Evolutionary conservation across 2,888 invertebrate species (phyloP).

Genomic region (Cryptocheilus praepositus): DNA sequence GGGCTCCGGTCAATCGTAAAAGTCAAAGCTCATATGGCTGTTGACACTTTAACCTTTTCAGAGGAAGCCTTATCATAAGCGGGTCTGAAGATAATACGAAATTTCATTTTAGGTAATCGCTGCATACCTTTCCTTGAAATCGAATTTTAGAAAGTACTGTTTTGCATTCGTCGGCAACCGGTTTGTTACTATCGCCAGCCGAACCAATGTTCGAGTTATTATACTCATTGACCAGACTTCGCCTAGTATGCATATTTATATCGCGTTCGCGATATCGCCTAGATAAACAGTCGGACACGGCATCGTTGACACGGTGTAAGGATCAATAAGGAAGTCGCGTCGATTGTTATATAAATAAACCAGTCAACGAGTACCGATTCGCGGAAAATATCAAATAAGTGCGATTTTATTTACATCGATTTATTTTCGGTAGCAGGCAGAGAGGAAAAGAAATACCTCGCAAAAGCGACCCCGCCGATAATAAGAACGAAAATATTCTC

Average conservation of each 20-base stretch:
- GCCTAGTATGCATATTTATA: not conserved
- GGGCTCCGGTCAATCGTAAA: not conserved
- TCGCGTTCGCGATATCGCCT: too few species aligned
- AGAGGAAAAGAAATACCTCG: not conserved
- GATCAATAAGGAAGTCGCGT: too few species aligned
- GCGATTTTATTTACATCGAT: too few species aligned
- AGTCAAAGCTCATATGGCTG: not conserved
- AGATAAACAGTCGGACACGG: too few species aligned
- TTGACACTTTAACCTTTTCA: not conserved
- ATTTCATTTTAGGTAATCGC: slow-evolving; percentile 11
- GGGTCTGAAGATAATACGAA: not conserved
- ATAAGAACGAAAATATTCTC: slow-evolving; percentile 10
- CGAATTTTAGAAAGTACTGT: slow-evolving; percentile 48
- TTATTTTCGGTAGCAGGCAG: too few species aligned
- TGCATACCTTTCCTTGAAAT: slow-evolving; percentile 27
- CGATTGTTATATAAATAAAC: too few species aligned
- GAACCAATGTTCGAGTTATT: slow-evolving; percentile 38
- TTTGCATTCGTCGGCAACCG: slow-evolving; percentile 28
- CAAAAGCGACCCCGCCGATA: slow-evolving; percentile 4
- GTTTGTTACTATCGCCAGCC: slow-evolving; percentile 24
- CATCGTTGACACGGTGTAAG: too few species aligned
- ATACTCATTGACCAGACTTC: slow-evolving; percentile 18
- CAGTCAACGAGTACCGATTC: too few species aligned
- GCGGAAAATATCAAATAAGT: too few species aligned
- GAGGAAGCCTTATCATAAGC: not conserved